A percentile compares a stretch with the other conserved stretches of the same genome.
Evolutionary conservation across 2,113 vertebrate genomes (phyloP).

Genomic region (Buteo buteo): DNA sequence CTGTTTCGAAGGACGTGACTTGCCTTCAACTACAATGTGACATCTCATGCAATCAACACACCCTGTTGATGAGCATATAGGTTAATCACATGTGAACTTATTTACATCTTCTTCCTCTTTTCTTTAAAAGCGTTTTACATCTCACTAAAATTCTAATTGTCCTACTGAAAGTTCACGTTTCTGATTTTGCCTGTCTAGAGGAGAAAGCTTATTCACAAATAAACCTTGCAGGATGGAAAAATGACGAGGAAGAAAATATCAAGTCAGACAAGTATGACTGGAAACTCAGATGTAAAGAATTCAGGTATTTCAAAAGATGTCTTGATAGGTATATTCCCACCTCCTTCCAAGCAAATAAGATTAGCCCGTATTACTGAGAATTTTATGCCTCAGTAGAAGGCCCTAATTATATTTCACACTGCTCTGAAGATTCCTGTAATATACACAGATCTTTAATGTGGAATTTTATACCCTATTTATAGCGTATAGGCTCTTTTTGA

Average conservation of each 20-base stretch:
- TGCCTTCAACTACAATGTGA: neutral
- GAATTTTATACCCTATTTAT: constrained; percentile 67
- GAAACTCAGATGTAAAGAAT: constrained; percentile 31
- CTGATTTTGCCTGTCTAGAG: neutral
- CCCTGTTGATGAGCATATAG: neutral
- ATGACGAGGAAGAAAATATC: neutral
- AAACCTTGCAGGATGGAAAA: neutral
- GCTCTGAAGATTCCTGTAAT: constrained; percentile 53
- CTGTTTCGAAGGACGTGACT: neutral
- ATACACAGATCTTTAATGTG: constrained; percentile 61
- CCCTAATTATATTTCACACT: constrained; percentile 64
- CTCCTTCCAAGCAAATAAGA: constrained; percentile 53
- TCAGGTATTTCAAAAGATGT: constrained; percentile 44
- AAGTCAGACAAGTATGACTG: constrained; percentile 31
- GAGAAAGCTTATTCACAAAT: neutral
- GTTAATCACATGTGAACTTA: neutral
- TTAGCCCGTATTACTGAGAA: constrained; percentile 45
- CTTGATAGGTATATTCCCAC: constrained; percentile 52
- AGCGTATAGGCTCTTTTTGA: constrained; percentile 52
- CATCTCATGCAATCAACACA: neutral
- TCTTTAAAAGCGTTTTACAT: neutral
- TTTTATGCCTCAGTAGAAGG: constrained; percentile 49
- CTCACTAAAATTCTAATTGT: neutral
- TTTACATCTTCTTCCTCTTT: neutral
- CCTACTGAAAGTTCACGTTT: neutral